A percentile compares a stretch with the other conserved stretches of the same genome.
These are phyloP conservation scores for Muntiacus muntjak DNA, from an alignment of 2,113 vertebrate species.

Conservation along the genomic window DNA sequence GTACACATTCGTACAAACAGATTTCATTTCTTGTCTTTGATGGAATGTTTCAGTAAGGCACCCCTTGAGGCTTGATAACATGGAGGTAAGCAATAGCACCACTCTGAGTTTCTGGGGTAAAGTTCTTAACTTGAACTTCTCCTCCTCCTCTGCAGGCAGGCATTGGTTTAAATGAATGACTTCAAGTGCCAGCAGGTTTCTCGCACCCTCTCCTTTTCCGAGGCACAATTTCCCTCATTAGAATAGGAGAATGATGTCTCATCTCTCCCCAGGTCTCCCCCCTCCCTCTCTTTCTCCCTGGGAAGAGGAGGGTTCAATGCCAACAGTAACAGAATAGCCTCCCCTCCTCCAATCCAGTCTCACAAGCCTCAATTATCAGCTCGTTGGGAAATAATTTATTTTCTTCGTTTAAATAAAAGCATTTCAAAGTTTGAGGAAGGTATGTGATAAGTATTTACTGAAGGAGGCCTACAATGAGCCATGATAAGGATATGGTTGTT, in stretches of 20 bases:
- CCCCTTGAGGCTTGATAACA: neutral
- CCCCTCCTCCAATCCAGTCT: neutral
- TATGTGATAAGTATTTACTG: neutral
- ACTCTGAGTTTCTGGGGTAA: neutral
- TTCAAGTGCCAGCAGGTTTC: neutral
- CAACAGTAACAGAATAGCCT: constrained; percentile 30
- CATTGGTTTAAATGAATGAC: neutral
- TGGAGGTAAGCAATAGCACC: neutral
- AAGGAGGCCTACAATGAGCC: neutral
- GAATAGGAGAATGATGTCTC: neutral
- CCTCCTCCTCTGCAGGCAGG: neutral
- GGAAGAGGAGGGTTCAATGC: constrained; percentile 24
- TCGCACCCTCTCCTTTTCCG: neutral
- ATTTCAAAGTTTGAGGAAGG: neutral
- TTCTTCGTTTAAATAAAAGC: constrained; percentile 22
- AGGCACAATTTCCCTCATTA: neutral
- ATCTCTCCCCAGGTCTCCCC: neutral
- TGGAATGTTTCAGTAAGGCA: neutral
- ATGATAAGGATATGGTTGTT: neutral
- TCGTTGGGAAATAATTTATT: neutral
- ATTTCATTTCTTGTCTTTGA: neutral
- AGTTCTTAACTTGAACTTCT: neutral
- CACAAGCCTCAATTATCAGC: neutral
- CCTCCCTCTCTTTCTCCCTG: neutral
- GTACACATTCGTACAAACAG: neutral